These are phyloP conservation scores for Geopemphigus sp. DNA, from an alignment of 1,140 invertebrate genomes.

Conservation along the genomic window DNA sequence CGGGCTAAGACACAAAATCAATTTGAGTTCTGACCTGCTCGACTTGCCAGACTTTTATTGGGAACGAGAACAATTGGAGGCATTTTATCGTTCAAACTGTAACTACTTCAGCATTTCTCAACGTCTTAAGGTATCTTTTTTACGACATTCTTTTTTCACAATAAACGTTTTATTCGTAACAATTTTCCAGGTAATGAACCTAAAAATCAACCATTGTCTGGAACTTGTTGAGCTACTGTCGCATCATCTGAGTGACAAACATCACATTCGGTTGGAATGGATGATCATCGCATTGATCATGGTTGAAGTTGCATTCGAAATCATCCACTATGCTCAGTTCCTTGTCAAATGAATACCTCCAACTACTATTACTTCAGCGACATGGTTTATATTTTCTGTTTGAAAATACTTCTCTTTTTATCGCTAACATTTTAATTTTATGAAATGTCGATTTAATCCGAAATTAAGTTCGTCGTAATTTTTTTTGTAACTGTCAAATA, in stretches of 20 bases:
- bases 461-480: neutral
- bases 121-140: slow-evolving; percentile 68
- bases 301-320: slow-evolving; percentile 89
- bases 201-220: slow-evolving; percentile 88
- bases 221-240: slow-evolving; percentile 85
- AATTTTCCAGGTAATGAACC: slow-evolving; percentile 80
- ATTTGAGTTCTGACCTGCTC: slow-evolving; percentile 87
- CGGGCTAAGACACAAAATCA: slow-evolving; percentile 82
- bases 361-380: no score
- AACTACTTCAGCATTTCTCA: slow-evolving; percentile 80
- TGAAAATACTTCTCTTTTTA: neutral
- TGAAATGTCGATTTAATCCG: neutral
- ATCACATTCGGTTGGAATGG: slow-evolving; percentile 89
- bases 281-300: slow-evolving; percentile 95
- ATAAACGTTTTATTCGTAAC: neutral
- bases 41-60: slow-evolving; percentile 97
- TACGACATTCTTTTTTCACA: neutral
- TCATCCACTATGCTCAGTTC: slow-evolving; percentile 66
- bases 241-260: slow-evolving; percentile 82
- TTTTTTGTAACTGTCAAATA: neutral
- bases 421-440: neutral
- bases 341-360: neutral
- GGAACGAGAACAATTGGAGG: slow-evolving; percentile 86
- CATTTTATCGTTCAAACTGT: slow-evolving; percentile 75
- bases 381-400: neutral